A percentile compares a stretch with the other conserved stretches of the same genome.
Conservation (phyloP, 53 echinoderm and acorn worm genomes). For the Astropecten irregularis region DNA sequence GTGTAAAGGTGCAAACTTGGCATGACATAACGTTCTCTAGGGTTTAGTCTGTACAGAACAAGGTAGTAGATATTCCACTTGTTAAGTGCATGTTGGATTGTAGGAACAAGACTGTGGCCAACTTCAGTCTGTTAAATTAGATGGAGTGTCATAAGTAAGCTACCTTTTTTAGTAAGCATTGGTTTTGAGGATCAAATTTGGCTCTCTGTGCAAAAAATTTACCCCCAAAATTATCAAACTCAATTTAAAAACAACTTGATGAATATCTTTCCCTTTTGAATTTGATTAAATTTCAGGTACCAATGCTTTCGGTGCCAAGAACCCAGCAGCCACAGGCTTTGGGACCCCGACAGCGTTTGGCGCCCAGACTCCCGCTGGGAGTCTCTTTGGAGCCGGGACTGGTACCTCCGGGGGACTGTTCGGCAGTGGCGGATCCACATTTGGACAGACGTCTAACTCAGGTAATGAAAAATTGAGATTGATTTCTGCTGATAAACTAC, state of each 20-base stretch:
- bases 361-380: conserved; percentile 73
- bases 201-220: too few relatives aligned
- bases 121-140: too few relatives aligned
- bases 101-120: too few relatives aligned
- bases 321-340: conserved; percentile 77
- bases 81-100: too few relatives aligned
- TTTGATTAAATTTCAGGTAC: not conserved
- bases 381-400: conserved; percentile 72
- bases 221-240: too few relatives aligned
- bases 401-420: conserved; percentile 67
- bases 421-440: conserved; percentile 64
- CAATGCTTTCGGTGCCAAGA: conserved; percentile 55
- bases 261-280: not conserved
- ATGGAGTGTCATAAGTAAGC: too few relatives aligned
- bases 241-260: not conserved
- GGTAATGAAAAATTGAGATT: not conserved
- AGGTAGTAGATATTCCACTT: too few relatives aligned
- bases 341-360: conserved; percentile 87
- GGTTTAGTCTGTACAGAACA: too few relatives aligned
- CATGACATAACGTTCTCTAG: too few relatives aligned
- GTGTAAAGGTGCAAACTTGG: too few relatives aligned
- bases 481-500: not conserved
- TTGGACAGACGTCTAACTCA: conserved; percentile 61
- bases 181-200: too few relatives aligned
- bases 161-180: too few relatives aligned